Base-by-base conservation (phyloP, 2,113 vertebrate genomes). In the Sylvilagus bachmani region DNA sequence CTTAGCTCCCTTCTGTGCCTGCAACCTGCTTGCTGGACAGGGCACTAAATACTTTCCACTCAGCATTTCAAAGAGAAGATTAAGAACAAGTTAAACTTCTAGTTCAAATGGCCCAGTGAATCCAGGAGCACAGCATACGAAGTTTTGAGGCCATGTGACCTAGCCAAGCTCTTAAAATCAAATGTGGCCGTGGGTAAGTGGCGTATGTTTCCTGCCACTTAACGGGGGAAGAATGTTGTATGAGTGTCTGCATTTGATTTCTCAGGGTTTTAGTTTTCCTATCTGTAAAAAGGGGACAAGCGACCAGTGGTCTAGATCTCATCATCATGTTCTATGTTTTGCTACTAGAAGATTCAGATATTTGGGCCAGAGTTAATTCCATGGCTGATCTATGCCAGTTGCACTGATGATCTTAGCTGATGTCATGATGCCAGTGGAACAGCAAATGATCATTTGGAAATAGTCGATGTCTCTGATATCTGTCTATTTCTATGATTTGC, bases 31-130 rank as follows among this genome's bases (percentile, higher is more conserved):
- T 55, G 21, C 55, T 95, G 58, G 62, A 75, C 27, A 38, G 62
- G 61, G 22, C 66, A 3, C 66, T 77, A 22, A 85, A 74, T 25
- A 73, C 13, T 85, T 49, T 75, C 21, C 31, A 79, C 38, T 92
- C 81, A 92, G 90, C 67, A 38, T 95, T 96, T 96, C 86, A 89
- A 62, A 91, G 78, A 91, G 22, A 81, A 88, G 70, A 93, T 97
- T 93, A 93, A 81, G n/a, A 67, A 33, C 67, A 67, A 90, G 69
- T 79, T 82, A 92, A 93, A 16, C 36, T 31, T 91, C 95, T 84
- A 71, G 29, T 61, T 81, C 90, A 90, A 86, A 80, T 70, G 38
- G 44, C 71, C 87, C 70, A 93, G 33, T 94, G 93, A 94, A 94
- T 94, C 89, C 33, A 31, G 89, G 90, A 92, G 44, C 69, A 89